A percentile compares a stretch with the other conserved stretches of the same genome.
Evolutionary conservation across 2,888 invertebrate species (phyloP).

Genomic region (Pyrochroa serraticornis): DNA sequence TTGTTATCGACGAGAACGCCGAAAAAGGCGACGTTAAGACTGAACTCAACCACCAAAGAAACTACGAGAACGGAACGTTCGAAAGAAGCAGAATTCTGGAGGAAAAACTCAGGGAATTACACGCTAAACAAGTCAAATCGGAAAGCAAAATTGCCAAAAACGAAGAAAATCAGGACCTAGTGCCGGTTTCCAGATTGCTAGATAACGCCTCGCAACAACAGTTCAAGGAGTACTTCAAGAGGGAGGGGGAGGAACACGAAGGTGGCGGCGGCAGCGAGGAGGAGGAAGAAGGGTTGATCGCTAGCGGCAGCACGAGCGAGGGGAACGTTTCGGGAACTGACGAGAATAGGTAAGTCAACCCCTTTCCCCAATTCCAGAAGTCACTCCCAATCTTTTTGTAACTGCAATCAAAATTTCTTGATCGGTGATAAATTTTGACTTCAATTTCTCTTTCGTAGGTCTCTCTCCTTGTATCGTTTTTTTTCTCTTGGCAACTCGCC

Average conservation of each 20-base stretch:
- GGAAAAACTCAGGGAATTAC: slow-evolving; percentile 41
- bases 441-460: too few species aligned
- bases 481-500: too few species aligned
- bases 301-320: slow-evolving; percentile 78
- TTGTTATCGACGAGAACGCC: slow-evolving; percentile 72
- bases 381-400: too few species aligned
- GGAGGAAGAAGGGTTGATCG: slow-evolving; percentile 80
- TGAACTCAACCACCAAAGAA: slow-evolving; percentile 37
- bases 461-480: too few species aligned
- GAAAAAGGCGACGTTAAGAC: slow-evolving; percentile 47
- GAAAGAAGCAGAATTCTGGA: slow-evolving; percentile 44
- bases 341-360: slow-evolving; percentile 70
- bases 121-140: slow-evolving; percentile 34
- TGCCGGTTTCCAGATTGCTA: slow-evolving; percentile 76
- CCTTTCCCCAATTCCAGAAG: background rate
- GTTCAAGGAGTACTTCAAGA: slow-evolving; percentile 70
- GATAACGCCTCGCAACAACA: slow-evolving; percentile 73
- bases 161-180: slow-evolving; percentile 71
- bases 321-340: slow-evolving; percentile 84
- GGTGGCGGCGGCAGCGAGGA: slow-evolving; percentile 63
- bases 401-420: too few species aligned
- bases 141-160: slow-evolving; percentile 40
- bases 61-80: slow-evolving; percentile 28
- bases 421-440: background rate
- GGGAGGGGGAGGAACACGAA: slow-evolving; percentile 59